phyloP scores from a whole-genome alignment of 2,797 vertebrate species.

The Aratinga solstitialis region DNA sequence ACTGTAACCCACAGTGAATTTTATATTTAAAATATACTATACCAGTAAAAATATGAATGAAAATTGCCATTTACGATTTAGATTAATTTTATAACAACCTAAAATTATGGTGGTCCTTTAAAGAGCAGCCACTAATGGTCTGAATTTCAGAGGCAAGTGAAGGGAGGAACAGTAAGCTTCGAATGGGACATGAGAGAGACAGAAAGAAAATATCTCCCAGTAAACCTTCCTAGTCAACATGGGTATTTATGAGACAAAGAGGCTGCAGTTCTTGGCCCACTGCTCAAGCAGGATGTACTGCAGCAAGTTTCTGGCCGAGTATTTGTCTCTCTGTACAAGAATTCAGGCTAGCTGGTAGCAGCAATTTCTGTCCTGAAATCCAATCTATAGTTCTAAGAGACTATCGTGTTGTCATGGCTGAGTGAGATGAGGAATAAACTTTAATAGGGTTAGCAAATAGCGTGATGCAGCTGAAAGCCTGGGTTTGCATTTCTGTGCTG shows the following conservation, averaged over 20 bases:
- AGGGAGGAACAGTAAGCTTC: background rate
- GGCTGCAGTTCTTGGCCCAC: background rate
- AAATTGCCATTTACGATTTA: background rate
- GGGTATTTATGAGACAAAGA: background rate
- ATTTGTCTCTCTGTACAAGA: background rate
- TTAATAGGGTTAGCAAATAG: slow-evolving; percentile 15
- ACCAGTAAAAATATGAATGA: background rate
- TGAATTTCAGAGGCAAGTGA: background rate
- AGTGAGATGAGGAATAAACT: background rate
- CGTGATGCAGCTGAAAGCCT: background rate
- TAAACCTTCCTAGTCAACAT: background rate
- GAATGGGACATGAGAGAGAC: background rate
- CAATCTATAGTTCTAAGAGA: background rate
- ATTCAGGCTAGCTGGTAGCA: background rate
- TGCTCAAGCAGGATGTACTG: background rate
- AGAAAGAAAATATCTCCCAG: background rate
- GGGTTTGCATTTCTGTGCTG: background rate
- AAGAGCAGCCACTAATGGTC: background rate
- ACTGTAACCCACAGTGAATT: background rate
- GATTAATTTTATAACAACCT: background rate
- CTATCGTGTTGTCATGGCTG: background rate
- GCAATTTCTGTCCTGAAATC: slow-evolving; percentile 10
- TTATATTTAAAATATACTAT: background rate
- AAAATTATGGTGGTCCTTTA: background rate
- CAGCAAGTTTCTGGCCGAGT: background rate